Conservation (phyloP, 2,113 vertebrate species). For the Melanotaenia duboulayi region DNA sequence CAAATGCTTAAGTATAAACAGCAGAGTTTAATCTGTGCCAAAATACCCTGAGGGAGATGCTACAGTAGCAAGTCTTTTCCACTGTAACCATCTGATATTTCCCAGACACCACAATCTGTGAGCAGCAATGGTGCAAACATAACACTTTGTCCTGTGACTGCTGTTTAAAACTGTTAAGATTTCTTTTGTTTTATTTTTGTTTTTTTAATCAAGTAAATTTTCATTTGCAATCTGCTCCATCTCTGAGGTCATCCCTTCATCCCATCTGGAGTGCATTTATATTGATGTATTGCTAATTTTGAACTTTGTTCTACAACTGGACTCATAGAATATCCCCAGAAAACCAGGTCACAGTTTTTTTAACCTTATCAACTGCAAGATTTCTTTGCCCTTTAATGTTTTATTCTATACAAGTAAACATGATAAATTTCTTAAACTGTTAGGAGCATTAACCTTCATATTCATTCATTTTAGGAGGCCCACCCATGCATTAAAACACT, state of each 20-base stretch:
- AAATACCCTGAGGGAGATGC: conserved; percentile 5
- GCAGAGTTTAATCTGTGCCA: background rate
- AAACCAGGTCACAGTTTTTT: background rate
- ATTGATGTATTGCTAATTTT: background rate
- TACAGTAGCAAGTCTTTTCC: background rate
- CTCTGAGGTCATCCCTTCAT: background rate
- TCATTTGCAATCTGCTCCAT: background rate
- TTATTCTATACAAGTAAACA: background rate
- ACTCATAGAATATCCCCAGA: background rate
- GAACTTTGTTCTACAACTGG: background rate
- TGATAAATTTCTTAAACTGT: background rate
- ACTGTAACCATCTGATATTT: background rate
- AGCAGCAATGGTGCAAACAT: background rate
- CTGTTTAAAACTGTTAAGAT: too few relatives aligned
- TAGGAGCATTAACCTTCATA: background rate
- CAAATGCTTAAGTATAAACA: background rate
- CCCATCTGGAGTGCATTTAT: background rate
- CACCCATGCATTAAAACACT: background rate
- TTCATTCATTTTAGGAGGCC: background rate
- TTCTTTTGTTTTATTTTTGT: too few relatives aligned
- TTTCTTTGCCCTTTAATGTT: background rate
- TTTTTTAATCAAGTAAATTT: background rate
- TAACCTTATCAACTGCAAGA: background rate
- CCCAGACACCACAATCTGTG: background rate
- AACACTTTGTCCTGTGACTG: background rate